These are phyloP conservation scores for Lasioglossum calceatum DNA, from an alignment of 2,888 invertebrate genomes.

Conservation along the genomic window DNA sequence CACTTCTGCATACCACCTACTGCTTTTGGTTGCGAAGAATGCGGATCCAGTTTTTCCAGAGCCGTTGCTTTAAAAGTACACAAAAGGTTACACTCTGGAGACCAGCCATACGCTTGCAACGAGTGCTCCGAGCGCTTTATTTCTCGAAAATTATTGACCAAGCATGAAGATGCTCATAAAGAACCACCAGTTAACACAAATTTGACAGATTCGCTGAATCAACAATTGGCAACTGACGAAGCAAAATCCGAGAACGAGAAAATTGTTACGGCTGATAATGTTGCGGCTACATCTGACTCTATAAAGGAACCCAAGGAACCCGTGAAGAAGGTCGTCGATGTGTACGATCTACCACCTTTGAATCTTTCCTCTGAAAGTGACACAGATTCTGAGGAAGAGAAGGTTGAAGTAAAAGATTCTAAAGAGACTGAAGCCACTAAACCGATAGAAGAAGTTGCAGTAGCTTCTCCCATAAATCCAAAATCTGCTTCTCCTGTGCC, in stretches of 20 bases:
- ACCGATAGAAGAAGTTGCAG: slow-evolving; percentile 61
- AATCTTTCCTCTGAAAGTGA: slow-evolving; percentile 94
- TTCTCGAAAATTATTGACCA: slow-evolving; percentile 91
- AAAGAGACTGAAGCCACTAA: slow-evolving; percentile 71
- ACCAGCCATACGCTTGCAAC: slow-evolving; percentile 90
- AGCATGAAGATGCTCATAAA: slow-evolving; percentile 89
- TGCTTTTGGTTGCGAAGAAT: slow-evolving; percentile 92
- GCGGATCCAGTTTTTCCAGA: slow-evolving; percentile 90
- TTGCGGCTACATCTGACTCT: slow-evolving; percentile 47
- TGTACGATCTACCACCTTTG: slow-evolving; percentile 91
- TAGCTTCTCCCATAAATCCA: slow-evolving; percentile 66
- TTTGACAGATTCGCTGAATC: slow-evolving; percentile 53
- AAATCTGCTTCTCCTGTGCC: slow-evolving; percentile 66
- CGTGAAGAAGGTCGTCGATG: slow-evolving; percentile 86
- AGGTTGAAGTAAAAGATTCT: slow-evolving; percentile 56
- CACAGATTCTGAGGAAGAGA: slow-evolving; percentile 87
- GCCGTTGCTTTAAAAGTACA: slow-evolving; percentile 94
- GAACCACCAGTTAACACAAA: slow-evolving; percentile 77
- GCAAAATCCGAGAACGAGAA: slow-evolving; percentile 48
- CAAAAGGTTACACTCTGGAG: slow-evolving; percentile 90
- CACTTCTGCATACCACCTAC: slow-evolving; percentile 94
- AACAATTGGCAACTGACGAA: slow-evolving; percentile 61
- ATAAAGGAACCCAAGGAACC: slow-evolving; percentile 67
- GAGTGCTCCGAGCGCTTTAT: slow-evolving; percentile 93
- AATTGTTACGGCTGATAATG: slow-evolving; percentile 15